Percentiles rank a stretch among this genome's conserved stretches.
These are phyloP conservation scores for Hydroisotoma schaefferi DNA, from an alignment of 2,888 invertebrate species.

Conservation along the genomic window DNA sequence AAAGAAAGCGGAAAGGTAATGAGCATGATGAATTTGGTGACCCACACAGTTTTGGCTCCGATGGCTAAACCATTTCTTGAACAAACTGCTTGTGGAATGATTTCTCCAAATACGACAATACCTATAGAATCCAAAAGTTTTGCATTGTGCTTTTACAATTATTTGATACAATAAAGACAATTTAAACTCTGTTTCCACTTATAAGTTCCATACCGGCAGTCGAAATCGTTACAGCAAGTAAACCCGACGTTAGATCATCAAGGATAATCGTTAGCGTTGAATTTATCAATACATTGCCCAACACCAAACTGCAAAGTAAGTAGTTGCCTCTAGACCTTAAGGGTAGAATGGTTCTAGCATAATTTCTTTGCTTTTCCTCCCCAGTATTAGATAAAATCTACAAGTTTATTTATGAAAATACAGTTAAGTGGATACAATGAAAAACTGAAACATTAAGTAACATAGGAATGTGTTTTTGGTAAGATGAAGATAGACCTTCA, in stretches of 20 bases:
- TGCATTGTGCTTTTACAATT: no score
- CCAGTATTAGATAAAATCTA: constrained; percentile 55
- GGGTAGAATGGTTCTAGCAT: constrained; percentile 86
- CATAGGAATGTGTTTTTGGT: not conserved
- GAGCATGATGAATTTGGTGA: constrained; percentile 91
- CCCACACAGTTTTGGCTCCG: constrained; percentile 88
- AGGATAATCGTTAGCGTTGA: constrained; percentile 94
- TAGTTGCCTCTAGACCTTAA: constrained; percentile 92
- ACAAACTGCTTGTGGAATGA: constrained; percentile 90
- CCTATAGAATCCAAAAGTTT: no score
- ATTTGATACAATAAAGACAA: no score
- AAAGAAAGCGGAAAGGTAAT: constrained; percentile 88
- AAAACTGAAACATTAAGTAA: no score
- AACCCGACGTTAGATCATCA: constrained; percentile 88
- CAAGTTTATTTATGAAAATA: no score
- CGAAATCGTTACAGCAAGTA: constrained; percentile 51
- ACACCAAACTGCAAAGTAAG: constrained; percentile 71
- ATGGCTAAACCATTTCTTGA: constrained; percentile 91
- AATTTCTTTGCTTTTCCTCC: constrained; percentile 73
- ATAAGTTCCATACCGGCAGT: not conserved
- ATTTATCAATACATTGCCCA: constrained; percentile 91
- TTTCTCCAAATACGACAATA: constrained; percentile 96
- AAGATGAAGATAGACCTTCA: constrained; percentile 64
- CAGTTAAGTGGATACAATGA: no score
- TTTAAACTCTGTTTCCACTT: no score